phyloP scores from a whole-genome alignment of 2,797 vertebrate species.

The Allobates femoralis region DNA sequence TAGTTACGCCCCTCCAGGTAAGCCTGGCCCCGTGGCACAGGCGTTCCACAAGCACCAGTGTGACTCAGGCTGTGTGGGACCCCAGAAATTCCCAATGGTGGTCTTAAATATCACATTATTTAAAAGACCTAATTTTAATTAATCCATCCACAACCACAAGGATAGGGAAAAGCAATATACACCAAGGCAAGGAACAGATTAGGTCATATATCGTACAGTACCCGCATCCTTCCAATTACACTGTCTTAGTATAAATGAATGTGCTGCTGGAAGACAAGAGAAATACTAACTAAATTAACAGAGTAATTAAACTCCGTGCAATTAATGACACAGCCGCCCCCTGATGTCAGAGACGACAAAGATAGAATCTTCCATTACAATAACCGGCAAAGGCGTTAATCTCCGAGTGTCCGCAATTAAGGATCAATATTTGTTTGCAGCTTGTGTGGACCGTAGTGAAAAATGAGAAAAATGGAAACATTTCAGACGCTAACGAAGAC shows the following conservation, averaged over 20 bases:
- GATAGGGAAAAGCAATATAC: not conserved
- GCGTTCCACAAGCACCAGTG: too few relatives aligned
- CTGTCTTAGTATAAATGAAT: conserved; percentile 37
- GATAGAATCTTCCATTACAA: conserved; percentile 48
- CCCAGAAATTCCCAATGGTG: not conserved
- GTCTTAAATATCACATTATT: not conserved
- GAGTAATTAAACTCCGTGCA: conserved; percentile 51
- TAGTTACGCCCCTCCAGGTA: too few relatives aligned
- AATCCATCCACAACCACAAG: not conserved
- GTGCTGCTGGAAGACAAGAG: conserved; percentile 4
- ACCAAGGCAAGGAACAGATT: not conserved
- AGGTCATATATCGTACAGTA: conserved; percentile 6
- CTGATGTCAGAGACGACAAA: conserved; percentile 8
- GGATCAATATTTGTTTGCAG: conserved; percentile 24
- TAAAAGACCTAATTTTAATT: not conserved
- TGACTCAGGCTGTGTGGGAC: not conserved
- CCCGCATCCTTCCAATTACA: conserved; percentile 8
- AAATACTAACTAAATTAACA: conserved; percentile 56
- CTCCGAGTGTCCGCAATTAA: conserved; percentile 26
- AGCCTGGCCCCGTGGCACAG: too few relatives aligned
- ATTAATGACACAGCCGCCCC: conserved; percentile 12
- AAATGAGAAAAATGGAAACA: not conserved
- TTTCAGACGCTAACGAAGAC: too few relatives aligned
- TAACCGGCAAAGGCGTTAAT: conserved; percentile 7
- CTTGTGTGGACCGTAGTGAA: not conserved